A percentile compares a stretch with the other conserved stretches of the same genome.
Evolutionary conservation across 2,797 vertebrate genomes (phyloP).

Genomic region (Sciurus vulgaris): DNA sequence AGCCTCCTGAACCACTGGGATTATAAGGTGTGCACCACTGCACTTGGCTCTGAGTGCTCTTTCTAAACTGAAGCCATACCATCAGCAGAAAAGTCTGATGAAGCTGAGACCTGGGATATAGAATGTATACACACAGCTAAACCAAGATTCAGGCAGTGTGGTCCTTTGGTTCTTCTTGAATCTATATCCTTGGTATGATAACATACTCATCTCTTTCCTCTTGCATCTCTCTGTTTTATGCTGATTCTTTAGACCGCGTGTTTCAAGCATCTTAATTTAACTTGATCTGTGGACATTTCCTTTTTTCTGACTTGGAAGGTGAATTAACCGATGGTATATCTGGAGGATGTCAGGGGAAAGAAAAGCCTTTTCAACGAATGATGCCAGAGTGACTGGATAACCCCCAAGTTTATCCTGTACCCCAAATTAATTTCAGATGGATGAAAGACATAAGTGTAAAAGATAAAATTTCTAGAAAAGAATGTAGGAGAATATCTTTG

Average conservation of each 20-base stretch:
- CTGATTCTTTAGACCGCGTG: not conserved
- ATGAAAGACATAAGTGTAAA: not conserved
- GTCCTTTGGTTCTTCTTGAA: not conserved
- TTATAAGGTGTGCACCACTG: too few relatives aligned
- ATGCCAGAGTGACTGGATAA: not conserved
- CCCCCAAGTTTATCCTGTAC: not conserved
- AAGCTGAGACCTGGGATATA: not conserved
- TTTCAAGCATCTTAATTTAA: not conserved
- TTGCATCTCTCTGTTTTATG: not conserved
- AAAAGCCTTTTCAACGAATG: not conserved
- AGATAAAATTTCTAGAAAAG: conserved; percentile 7
- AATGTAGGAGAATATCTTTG: not conserved
- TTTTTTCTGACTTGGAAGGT: not conserved
- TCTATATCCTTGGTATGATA: not conserved
- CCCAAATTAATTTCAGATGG: not conserved
- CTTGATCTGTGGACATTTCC: not conserved
- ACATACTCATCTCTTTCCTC: not conserved
- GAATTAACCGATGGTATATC: not conserved
- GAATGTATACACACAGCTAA: not conserved
- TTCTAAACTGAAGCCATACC: not conserved
- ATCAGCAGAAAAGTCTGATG: not conserved
- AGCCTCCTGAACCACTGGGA: too few relatives aligned
- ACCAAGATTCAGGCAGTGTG: not conserved
- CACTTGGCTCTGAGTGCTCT: not conserved
- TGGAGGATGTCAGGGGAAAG: not conserved